A percentile compares a stretch with the other conserved stretches of the same genome.
Evolutionary conservation across 2,113 vertebrate species (phyloP).

Genomic region (Osmerus eperlanus): DNA sequence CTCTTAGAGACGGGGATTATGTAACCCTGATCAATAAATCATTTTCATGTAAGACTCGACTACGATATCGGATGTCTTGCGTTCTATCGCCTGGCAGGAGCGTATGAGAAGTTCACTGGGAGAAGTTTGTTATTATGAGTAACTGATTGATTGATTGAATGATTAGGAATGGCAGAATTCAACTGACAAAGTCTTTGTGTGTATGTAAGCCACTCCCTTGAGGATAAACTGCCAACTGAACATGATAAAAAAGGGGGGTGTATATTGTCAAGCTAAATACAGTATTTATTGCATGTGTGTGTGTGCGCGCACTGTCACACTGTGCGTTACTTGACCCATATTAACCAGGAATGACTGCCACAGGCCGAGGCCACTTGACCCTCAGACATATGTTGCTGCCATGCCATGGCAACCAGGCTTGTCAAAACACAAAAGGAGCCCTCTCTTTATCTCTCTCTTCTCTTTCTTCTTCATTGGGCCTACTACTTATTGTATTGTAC

Average conservation of each 20-base stretch:
- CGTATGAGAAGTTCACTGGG: background rate
- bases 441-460: background rate
- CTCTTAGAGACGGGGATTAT: slow-evolving; percentile 28
- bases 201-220: background rate
- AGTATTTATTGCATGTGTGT: background rate
- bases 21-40: slow-evolving; percentile 52
- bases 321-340: background rate
- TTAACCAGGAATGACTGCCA: background rate
- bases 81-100: background rate
- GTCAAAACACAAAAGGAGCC: slow-evolving; percentile 8
- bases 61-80: background rate
- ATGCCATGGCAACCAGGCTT: slow-evolving; percentile 30
- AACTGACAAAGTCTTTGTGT: background rate
- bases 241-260: background rate
- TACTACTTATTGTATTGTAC: background rate
- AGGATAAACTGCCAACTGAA: background rate
- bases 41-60: slow-evolving; percentile 17
- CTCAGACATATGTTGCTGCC: slow-evolving; percentile 42
- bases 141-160: slow-evolving; percentile 21
- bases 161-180: slow-evolving; percentile 9
- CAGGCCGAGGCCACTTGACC: slow-evolving; percentile 39
- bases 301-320: slow-evolving; percentile 3
- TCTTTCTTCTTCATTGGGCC: background rate
- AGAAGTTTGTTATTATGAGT: background rate
- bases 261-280: background rate